Conservation (phyloP, 2,888 invertebrate genomes). For the Drosophila infuscata region DNA sequence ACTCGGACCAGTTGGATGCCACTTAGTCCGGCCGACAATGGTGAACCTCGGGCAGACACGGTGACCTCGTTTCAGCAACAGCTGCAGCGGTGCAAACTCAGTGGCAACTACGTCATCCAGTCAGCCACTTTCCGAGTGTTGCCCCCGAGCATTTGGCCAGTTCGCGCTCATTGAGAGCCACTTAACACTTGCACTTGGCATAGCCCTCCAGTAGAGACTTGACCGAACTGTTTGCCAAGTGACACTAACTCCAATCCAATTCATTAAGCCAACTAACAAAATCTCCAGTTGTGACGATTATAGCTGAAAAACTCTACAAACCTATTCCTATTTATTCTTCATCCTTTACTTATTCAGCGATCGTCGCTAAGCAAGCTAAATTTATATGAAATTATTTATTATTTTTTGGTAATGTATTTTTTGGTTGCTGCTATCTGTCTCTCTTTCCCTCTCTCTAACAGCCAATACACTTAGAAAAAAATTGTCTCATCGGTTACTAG, state of each 20-base stretch:
- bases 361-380: not conserved
- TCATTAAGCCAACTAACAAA: slow-evolving; percentile 26
- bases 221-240: slow-evolving; percentile 28
- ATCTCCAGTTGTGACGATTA: not conserved
- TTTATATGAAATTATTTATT: not conserved
- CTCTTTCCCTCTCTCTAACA: not conserved
- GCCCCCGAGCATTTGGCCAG: slow-evolving; percentile 18
- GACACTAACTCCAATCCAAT: slow-evolving; percentile 23
- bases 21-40: slow-evolving; percentile 38
- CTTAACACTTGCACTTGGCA: slow-evolving; percentile 41
- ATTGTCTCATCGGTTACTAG: too few relatives aligned
- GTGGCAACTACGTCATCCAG: slow-evolving; percentile 39
- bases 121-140: slow-evolving; percentile 30
- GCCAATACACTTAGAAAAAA: too few relatives aligned
- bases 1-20: slow-evolving; percentile 26
- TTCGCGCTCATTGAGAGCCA: slow-evolving; percentile 32
- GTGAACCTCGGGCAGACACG: slow-evolving; percentile 43
- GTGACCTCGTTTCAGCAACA: slow-evolving; percentile 44
- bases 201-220: slow-evolving; percentile 22
- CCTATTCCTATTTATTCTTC: not conserved
- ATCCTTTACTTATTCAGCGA: not conserved
- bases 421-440: accelerated
- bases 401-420: not conserved
- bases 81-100: slow-evolving; percentile 25
- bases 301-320: not conserved